These are phyloP conservation scores for Mastomys natalensis DNA, from an alignment of 2,113 vertebrate genomes.

Conservation along the genomic window DNA sequence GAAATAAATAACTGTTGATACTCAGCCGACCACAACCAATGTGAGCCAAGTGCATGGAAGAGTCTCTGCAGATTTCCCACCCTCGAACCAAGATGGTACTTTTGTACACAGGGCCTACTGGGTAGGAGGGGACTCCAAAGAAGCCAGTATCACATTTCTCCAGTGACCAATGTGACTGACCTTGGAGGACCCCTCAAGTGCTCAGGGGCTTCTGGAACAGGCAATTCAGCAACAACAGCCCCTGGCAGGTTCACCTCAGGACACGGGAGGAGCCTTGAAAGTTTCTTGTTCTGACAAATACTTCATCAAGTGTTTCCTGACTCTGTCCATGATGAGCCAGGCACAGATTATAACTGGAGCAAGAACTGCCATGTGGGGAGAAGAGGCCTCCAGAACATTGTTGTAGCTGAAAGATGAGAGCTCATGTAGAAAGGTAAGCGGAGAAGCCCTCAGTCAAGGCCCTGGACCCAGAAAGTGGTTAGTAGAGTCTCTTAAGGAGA, in stretches of 20 bases:
- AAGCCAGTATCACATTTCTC: not conserved
- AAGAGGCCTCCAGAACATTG: not conserved
- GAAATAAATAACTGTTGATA: constrained; percentile 32
- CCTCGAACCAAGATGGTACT: not conserved
- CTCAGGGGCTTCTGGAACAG: not conserved
- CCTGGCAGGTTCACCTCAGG: not conserved
- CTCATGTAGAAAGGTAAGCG: not conserved
- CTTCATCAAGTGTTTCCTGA: not conserved
- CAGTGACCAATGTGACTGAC: not conserved
- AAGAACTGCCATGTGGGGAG: not conserved
- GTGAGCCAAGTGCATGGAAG: not conserved
- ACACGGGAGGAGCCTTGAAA: not conserved
- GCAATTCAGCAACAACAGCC: not conserved
- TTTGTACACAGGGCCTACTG: not conserved
- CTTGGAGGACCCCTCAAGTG: not conserved
- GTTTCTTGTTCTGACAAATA: not conserved
- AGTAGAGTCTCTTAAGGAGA: not conserved
- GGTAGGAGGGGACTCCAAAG: not conserved
- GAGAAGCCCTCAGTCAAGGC: too few species aligned
- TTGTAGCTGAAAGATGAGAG: not conserved
- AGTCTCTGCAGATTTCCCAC: not conserved
- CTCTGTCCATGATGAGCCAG: not conserved
- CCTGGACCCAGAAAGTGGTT: not conserved
- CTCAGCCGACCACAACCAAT: not conserved
- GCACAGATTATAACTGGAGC: not conserved